phyloP scores from a whole-genome alignment of 2,113 vertebrate genomes.

The Otolemur garnettii region DNA sequence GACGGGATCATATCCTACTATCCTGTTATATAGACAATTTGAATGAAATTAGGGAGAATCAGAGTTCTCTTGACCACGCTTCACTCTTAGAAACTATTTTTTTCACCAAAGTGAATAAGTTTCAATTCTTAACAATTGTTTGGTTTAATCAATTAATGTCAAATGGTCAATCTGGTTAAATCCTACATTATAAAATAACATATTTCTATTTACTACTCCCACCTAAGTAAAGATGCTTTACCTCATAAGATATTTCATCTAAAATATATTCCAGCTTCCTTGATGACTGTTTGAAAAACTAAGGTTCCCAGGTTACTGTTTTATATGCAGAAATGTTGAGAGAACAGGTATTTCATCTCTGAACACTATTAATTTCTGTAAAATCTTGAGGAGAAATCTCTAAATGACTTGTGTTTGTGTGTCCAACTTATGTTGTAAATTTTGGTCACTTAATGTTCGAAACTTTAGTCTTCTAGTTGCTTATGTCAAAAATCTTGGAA shows the following conservation, averaged over 20 bases:
- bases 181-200: neutral
- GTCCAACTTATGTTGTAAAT: neutral
- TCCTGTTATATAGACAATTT: neutral
- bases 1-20: neutral
- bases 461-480: neutral
- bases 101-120: neutral
- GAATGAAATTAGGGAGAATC: neutral
- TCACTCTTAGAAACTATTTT: neutral
- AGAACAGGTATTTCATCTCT: accelerated
- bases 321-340: neutral
- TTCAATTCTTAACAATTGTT: neutral
- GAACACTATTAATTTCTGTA: neutral
- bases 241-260: neutral
- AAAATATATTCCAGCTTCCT: neutral
- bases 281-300: neutral
- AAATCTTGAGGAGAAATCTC: neutral
- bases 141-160: neutral
- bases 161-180: neutral
- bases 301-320: neutral
- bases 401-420: neutral
- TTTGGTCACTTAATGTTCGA: neutral
- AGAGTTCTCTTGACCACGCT: neutral
- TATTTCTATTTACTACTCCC: neutral
- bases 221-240: neutral
- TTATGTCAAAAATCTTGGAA: neutral